These are phyloP conservation scores for Meiosimyza decipiens DNA, from an alignment of 2,888 invertebrate genomes.

Conservation along the genomic window DNA sequence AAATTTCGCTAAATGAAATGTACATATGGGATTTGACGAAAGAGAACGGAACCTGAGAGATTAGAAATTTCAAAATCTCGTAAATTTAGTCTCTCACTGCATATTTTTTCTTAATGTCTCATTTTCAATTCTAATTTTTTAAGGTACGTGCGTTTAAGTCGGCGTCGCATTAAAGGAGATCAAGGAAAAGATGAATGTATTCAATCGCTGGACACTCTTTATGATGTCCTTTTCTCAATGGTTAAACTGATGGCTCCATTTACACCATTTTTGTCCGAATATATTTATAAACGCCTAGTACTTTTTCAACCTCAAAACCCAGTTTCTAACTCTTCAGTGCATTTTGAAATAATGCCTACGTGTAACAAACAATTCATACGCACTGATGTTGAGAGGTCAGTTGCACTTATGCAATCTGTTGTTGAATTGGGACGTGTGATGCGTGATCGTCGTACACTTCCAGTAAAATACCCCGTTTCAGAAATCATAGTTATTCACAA, in stretches of 20 bases:
- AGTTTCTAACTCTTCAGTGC: slow-evolving; percentile 76
- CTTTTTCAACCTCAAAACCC: slow-evolving; percentile 70
- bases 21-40: no score
- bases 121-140: background rate
- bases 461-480: slow-evolving; percentile 95
- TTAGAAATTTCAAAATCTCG: no score
- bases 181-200: slow-evolving; percentile 82
- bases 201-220: slow-evolving; percentile 87
- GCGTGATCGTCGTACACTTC: slow-evolving; percentile 92
- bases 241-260: slow-evolving; percentile 96
- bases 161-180: slow-evolving; percentile 94
- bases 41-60: no score
- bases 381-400: slow-evolving; percentile 87
- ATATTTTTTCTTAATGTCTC: background rate
- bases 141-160: slow-evolving; percentile 92
- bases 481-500: slow-evolving; percentile 96
- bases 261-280: slow-evolving; percentile 95
- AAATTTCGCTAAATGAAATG: background rate
- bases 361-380: slow-evolving; percentile 80
- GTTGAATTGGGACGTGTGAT: slow-evolving; percentile 94
- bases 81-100: no score
- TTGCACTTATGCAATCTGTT: slow-evolving; percentile 92
- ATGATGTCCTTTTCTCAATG: slow-evolving; percentile 88
- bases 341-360: slow-evolving; percentile 90
- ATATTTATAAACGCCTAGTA: slow-evolving; percentile 90